Evolutionary conservation across 2,888 invertebrate genomes (phyloP).

Genomic region (Eristalinus sepulchralis): DNA sequence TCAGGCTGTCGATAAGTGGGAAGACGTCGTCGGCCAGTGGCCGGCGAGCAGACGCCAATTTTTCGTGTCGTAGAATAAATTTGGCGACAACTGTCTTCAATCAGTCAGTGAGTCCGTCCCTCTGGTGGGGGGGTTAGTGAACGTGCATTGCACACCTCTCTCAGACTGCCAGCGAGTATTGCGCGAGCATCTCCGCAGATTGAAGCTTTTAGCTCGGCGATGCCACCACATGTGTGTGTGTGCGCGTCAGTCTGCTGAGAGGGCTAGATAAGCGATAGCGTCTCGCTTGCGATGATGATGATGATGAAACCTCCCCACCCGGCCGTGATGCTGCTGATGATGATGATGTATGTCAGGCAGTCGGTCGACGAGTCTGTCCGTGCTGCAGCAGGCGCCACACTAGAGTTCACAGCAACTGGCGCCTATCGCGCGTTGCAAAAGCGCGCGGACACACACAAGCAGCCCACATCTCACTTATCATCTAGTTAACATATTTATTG

Average conservation of each 20-base stretch:
- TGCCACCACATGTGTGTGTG: background rate
- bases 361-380: conserved; percentile 55
- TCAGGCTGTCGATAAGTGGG: background rate
- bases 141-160: background rate
- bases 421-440: conserved; percentile 60
- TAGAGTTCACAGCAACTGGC: conserved; percentile 60
- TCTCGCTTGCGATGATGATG: conserved; percentile 9
- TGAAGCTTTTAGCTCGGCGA: background rate
- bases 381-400: conserved; percentile 53
- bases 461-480: conserved; percentile 39
- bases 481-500: conserved; percentile 63
- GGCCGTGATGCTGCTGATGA: conserved; percentile 49
- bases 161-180: background rate
- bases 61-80: background rate
- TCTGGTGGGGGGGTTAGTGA: no score
- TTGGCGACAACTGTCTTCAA: background rate
- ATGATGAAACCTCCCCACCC: conserved; percentile 34
- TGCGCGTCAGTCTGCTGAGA: background rate
- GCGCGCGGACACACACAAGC: conserved; percentile 10
- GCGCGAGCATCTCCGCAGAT: background rate
- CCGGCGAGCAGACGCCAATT: background rate
- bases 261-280: background rate
- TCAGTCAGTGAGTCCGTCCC: no score
- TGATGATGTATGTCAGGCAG: conserved; percentile 41
- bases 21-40: background rate